Evolutionary conservation across 2,888 invertebrate genomes (phyloP).

Genomic region (Zaprionus bogoriensis): DNA sequence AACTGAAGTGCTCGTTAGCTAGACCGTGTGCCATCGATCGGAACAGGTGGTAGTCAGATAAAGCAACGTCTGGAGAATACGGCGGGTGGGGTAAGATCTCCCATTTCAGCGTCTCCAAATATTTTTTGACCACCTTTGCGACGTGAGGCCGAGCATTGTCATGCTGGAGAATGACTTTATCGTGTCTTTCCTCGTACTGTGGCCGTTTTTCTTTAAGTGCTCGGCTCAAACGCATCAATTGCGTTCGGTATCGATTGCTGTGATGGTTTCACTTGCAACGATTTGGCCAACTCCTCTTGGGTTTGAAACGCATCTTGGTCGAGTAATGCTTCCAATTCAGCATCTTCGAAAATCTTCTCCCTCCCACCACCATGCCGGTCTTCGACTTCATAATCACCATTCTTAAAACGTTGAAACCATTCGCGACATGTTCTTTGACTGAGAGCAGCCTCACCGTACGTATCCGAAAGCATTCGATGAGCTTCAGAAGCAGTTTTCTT

Average conservation of each 20-base stretch:
- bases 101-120: not conserved
- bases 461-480: too few relatives aligned
- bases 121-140: not conserved
- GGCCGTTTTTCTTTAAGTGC: not conserved
- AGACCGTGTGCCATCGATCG: not conserved
- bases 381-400: too few relatives aligned
- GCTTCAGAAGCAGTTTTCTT: too few relatives aligned
- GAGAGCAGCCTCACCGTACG: too few relatives aligned
- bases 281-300: too few relatives aligned
- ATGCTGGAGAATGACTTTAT: not conserved
- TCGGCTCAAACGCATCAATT: too few relatives aligned
- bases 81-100: not conserved
- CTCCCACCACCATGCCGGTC: too few relatives aligned
- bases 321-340: too few relatives aligned
- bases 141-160: not conserved
- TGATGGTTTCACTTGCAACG: not conserved
- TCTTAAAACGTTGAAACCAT: too few relatives aligned
- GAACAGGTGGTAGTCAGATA: not conserved
- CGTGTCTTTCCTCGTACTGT: not conserved
- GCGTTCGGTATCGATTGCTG: not conserved
- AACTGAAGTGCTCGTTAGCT: not conserved
- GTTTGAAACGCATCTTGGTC: too few relatives aligned
- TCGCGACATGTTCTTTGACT: too few relatives aligned
- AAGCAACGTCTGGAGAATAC: not conserved
- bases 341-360: too few relatives aligned